A percentile compares a stretch with the other conserved stretches of the same genome.
Evolutionary conservation across 2,797 vertebrate species (phyloP).

Genomic region (Falco concolor): DNA sequence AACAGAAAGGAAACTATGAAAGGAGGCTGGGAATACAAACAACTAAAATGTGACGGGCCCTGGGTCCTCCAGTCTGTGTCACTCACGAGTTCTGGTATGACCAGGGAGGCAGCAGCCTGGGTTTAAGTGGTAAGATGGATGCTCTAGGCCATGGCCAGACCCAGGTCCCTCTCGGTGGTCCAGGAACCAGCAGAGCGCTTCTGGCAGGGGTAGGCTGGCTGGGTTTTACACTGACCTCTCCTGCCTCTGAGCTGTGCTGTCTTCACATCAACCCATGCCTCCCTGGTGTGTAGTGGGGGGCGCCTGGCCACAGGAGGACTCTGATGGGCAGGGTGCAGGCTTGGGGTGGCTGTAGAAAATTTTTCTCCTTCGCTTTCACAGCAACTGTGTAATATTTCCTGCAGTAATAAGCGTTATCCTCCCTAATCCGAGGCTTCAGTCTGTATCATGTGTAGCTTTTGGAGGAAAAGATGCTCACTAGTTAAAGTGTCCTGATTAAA

Average conservation of each 20-base stretch:
- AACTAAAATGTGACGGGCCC: neutral
- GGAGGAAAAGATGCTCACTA: neutral
- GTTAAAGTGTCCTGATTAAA: neutral
- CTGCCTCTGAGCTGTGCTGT: neutral
- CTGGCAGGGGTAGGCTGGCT: neutral
- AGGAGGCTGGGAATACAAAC: neutral
- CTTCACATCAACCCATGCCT: accelerated
- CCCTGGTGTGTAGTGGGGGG: accelerated
- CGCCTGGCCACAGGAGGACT: accelerated
- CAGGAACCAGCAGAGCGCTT: neutral
- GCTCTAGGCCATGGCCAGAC: neutral
- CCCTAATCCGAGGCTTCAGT: neutral
- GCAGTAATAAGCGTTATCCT: neutral
- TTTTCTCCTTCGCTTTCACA: neutral
- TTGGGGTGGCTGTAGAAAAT: neutral
- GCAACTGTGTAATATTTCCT: neutral
- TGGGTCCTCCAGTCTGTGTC: neutral
- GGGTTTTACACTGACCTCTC: neutral
- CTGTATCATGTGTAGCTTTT: neutral
- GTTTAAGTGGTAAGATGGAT: neutral
- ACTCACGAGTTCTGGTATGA: neutral
- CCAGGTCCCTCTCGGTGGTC: neutral
- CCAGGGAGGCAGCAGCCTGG: neutral
- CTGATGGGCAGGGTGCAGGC: neutral
- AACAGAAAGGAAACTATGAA: neutral